These are phyloP conservation scores for Aphelinus certus DNA, from an alignment of 1,140 invertebrate genomes.

Conservation along the genomic window DNA sequence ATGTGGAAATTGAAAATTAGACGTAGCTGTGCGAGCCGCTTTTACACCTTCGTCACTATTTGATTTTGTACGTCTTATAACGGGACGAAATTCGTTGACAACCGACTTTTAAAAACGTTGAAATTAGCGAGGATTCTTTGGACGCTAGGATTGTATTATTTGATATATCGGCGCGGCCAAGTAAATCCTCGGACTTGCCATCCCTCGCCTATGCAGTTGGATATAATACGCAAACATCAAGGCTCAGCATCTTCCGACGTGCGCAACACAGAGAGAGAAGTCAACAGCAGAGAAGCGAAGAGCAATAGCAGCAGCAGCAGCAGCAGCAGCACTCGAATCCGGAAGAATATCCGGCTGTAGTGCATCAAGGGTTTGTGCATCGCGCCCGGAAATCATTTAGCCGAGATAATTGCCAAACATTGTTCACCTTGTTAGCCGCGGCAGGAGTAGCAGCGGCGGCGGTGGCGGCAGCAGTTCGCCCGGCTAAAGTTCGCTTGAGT, in stretches of 20 bases:
- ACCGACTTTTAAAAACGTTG: no score
- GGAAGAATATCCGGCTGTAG: slow-evolving; percentile 2
- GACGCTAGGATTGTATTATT: not conserved
- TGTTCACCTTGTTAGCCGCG: slow-evolving; percentile 64
- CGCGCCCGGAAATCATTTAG: slow-evolving; percentile 61
- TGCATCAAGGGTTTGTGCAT: not conserved
- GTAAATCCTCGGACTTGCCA: slow-evolving; percentile 32
- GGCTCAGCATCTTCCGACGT: not conserved
- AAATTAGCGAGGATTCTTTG: no score
- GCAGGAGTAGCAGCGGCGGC: slow-evolving; percentile 25
- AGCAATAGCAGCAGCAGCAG: slow-evolving; percentile 25
- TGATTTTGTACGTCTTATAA: no score
- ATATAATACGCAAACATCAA: slow-evolving; percentile 1
- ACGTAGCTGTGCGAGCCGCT: not conserved
- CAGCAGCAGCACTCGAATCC: slow-evolving; percentile 32
- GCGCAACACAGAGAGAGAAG: not conserved
- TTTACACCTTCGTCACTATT: no score
- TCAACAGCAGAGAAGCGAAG: slow-evolving; percentile 12
- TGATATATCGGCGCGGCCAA: slow-evolving; percentile 33
- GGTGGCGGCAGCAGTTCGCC: slow-evolving; percentile 27
- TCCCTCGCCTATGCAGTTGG: not conserved
- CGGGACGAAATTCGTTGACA: no score
- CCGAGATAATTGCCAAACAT: slow-evolving; percentile 66
- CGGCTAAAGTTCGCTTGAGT: slow-evolving; percentile 55
- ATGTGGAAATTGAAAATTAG: not conserved